Conservation (phyloP, 2,888 invertebrate species). For the Hydropsyche betteni region DNA sequence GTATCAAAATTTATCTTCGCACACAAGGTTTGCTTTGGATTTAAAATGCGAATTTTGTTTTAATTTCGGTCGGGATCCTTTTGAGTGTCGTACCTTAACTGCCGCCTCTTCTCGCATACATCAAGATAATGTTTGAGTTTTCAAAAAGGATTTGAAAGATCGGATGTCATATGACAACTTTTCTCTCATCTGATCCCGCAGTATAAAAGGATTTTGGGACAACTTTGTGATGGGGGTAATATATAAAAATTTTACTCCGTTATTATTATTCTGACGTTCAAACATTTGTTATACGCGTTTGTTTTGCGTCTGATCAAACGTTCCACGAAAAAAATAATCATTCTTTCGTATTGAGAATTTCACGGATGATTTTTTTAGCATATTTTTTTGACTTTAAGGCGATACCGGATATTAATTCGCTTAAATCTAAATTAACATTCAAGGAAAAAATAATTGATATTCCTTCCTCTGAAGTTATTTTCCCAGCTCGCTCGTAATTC, state of each 20-base stretch:
- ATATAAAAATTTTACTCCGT: constrained; percentile 14
- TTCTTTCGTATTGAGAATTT: background rate
- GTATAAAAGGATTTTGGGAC: constrained; percentile 22
- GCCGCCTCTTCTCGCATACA: background rate
- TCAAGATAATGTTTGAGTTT: constrained; percentile 14
- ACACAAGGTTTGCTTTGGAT: too few relatives aligned
- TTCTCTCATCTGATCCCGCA: constrained; percentile 18
- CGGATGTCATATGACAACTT: constrained; percentile 28
- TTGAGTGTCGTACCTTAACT: too few relatives aligned
- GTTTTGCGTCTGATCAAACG: background rate
- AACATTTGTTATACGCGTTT: background rate
- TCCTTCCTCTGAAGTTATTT: constrained; percentile 4
- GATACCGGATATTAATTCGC: background rate
- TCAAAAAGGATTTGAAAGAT: constrained; percentile 25
- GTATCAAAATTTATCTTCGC: background rate
- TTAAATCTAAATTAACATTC: background rate
- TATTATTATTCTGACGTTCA: background rate
- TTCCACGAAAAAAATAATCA: background rate
- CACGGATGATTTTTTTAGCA: background rate
- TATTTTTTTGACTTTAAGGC: background rate
- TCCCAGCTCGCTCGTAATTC: background rate
- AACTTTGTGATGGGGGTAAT: constrained; percentile 23
- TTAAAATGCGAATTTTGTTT: too few relatives aligned
- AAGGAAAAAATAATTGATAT: background rate
- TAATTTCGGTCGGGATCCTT: too few relatives aligned